Conservation (phyloP, 2,113 vertebrate species). For the Laticauda colubrina region DNA sequence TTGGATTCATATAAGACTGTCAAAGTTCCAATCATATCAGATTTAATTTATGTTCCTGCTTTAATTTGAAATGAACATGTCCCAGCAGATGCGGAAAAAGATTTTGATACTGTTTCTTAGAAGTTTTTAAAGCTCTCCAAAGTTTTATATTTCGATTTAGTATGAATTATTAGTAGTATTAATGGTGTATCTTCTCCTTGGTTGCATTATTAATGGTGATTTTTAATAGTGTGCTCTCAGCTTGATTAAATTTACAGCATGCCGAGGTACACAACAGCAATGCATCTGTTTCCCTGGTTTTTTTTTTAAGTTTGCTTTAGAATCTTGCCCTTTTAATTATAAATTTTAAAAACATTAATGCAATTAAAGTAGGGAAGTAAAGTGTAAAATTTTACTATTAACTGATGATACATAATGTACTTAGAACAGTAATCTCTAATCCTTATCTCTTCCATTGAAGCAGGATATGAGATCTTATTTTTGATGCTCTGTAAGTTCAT, state of each 20-base stretch:
- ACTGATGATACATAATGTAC: not conserved
- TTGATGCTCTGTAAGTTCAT: not conserved
- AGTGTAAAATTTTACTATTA: not conserved
- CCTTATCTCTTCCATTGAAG: not conserved
- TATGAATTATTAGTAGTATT: not conserved
- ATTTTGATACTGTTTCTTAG: not conserved
- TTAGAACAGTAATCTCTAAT: not conserved
- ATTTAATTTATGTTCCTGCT: not conserved
- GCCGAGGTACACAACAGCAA: not conserved
- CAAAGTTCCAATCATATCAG: not conserved
- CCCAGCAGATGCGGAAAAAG: not conserved
- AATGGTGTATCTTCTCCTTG: not conserved
- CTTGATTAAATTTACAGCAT: not conserved
- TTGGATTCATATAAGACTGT: not conserved
- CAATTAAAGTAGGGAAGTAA: not conserved
- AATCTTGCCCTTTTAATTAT: not conserved
- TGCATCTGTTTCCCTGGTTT: not conserved
- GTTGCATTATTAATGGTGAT: not conserved
- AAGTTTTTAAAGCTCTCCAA: not conserved
- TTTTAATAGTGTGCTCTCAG: not conserved
- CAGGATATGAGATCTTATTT: not conserved
- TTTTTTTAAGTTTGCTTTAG: not conserved
- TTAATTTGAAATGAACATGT: not conserved
- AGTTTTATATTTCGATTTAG: not conserved
- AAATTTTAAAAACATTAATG: not conserved